Evolutionary conservation across 2,888 invertebrate species (phyloP).

Genomic region (Aporophyla lueneburgensis): DNA sequence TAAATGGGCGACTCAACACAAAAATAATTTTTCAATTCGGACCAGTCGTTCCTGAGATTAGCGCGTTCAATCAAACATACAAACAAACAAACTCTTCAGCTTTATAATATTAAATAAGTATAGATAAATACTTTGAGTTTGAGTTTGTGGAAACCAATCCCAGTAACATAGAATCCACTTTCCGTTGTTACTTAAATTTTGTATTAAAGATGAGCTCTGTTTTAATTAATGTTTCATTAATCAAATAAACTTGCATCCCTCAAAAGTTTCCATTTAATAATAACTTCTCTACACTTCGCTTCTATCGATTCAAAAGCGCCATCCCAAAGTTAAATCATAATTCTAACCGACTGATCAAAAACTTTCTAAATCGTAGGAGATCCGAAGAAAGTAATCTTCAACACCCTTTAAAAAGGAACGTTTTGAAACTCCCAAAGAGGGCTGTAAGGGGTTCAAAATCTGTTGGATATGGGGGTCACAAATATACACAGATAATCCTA

Average conservation of each 20-base stretch:
- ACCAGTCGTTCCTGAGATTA: too few species aligned
- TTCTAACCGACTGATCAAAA: constrained; percentile 29
- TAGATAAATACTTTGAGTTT: too few species aligned
- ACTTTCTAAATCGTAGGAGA: constrained; percentile 32
- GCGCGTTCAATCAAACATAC: too few species aligned
- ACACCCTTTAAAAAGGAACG: constrained; percentile 40
- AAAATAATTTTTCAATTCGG: too few species aligned
- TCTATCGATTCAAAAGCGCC: constrained; percentile 2
- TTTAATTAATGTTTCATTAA: not conserved
- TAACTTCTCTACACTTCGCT: constrained; percentile 9
- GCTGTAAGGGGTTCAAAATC: constrained; percentile 55
- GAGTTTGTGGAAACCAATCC: too few species aligned
- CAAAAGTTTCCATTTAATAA: not conserved
- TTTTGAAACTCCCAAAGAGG: constrained; percentile 37
- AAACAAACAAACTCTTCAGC: too few species aligned
- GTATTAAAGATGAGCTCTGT: not conserved
- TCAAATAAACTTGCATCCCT: not conserved
- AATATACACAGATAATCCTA: constrained; percentile 58
- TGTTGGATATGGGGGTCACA: constrained; percentile 43
- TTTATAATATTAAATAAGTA: too few species aligned
- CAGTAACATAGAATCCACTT: too few species aligned
- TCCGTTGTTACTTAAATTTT: too few species aligned
- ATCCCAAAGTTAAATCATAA: constrained; percentile 13
- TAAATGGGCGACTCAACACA: too few species aligned
- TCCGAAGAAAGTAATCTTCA: constrained; percentile 39